A percentile compares a stretch with the other conserved stretches of the same genome.
Conservation (phyloP, 2,113 vertebrate genomes). For the Stomatorhinus ivindoensis region DNA sequence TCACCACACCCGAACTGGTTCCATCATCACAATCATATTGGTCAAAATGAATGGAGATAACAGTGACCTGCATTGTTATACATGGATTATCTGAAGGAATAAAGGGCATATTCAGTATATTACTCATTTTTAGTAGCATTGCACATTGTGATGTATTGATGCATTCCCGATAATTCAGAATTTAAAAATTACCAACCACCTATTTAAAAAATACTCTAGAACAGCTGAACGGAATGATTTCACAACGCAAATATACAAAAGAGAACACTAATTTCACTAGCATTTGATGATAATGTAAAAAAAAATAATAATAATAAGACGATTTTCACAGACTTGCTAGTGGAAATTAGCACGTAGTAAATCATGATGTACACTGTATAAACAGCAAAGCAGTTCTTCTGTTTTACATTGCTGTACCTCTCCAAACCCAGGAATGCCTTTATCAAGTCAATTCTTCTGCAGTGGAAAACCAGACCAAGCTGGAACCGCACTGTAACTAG, state of each 20-base stretch:
- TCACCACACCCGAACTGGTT: not conserved
- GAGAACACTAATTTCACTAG: not conserved
- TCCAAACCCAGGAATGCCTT: not conserved
- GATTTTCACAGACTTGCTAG: not conserved
- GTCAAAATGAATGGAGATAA: not conserved
- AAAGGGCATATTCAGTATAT: not conserved
- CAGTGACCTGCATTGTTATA: not conserved
- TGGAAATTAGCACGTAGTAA: not conserved
- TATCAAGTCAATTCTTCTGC: not conserved
- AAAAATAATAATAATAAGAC: not conserved
- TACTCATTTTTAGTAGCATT: not conserved
- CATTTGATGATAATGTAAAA: not conserved
- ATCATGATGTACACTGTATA: not conserved
- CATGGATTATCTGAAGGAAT: not conserved
- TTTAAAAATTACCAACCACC: not conserved
- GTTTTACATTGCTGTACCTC: not conserved
- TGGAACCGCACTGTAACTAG: not conserved
- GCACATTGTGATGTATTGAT: not conserved
- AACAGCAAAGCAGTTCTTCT: not conserved
- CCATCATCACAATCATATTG: not conserved
- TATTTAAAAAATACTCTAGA: not conserved
- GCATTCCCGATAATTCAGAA: not conserved
- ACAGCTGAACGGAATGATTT: not conserved
- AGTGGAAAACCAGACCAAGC: not conserved
- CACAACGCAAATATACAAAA: not conserved